phyloP scores from a whole-genome alignment of 2,113 vertebrate genomes.

The Ovibos moschatus region DNA sequence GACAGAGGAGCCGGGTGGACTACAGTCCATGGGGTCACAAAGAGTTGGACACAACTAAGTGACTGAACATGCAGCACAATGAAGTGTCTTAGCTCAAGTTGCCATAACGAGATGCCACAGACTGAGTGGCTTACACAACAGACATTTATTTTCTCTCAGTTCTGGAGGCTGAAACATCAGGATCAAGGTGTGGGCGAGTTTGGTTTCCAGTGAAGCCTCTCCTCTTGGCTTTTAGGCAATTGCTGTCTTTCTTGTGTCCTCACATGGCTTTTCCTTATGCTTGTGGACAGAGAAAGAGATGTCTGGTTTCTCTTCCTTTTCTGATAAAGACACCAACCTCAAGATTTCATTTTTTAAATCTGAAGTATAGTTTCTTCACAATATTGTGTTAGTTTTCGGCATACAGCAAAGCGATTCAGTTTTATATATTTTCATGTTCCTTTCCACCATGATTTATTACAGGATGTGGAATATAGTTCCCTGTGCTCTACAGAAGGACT shows the following conservation, averaged over 20 bases:
- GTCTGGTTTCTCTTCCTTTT: background rate
- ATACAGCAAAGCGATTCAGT: background rate
- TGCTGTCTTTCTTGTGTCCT: background rate
- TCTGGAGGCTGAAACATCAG: background rate
- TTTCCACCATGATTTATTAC: background rate
- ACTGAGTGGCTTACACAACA: background rate
- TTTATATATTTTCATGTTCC: background rate
- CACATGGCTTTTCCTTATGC: background rate
- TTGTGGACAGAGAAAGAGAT: background rate
- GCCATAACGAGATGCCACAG: no score
- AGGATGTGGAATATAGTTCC: background rate
- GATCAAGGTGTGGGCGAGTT: background rate
- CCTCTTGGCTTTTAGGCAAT: background rate
- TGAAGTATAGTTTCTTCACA: background rate
- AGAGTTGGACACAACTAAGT: background rate
- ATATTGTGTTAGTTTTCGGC: background rate
- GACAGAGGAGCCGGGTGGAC: background rate
- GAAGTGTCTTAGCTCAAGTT: background rate
- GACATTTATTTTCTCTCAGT: background rate
- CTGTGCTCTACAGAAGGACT: background rate
- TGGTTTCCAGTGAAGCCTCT: background rate
- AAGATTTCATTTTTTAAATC: background rate
- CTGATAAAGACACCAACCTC: background rate
- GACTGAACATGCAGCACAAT: background rate
- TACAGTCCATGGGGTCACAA: background rate